These are phyloP conservation scores for Molothrus aeneus DNA, from an alignment of 2,797 vertebrate species.

Conservation along the genomic window DNA sequence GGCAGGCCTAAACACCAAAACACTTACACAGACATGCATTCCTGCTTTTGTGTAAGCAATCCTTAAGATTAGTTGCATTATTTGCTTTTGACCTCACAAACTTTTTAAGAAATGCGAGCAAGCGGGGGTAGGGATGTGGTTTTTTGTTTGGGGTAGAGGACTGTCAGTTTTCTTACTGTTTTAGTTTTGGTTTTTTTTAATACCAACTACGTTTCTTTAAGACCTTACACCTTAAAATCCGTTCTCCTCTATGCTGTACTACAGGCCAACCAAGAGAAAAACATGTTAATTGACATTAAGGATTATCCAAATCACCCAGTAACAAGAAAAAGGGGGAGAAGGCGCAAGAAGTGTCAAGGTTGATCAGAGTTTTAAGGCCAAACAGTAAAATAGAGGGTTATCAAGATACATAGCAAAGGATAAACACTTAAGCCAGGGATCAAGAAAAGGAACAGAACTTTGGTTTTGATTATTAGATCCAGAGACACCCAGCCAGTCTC, in stretches of 20 bases:
- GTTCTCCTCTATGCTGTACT: neutral
- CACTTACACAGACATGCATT: neutral
- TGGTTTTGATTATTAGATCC: neutral
- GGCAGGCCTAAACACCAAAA: neutral
- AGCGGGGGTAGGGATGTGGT: rapidly evolving
- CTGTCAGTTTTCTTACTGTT: neutral
- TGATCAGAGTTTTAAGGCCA: neutral
- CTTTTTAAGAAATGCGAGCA: neutral
- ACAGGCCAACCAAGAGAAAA: neutral
- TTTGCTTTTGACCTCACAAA: neutral
- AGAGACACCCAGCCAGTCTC: neutral
- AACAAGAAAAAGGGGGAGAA: neutral
- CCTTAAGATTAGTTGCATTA: neutral
- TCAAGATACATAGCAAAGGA: neutral
- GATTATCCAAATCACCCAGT: neutral
- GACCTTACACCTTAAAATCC: neutral
- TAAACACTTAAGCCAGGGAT: neutral
- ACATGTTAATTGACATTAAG: neutral
- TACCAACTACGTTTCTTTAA: neutral
- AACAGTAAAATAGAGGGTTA: neutral
- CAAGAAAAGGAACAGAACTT: neutral
- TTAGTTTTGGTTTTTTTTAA: neutral
- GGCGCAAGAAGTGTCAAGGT: neutral
- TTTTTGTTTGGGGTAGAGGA: neutral
- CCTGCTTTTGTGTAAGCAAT: neutral